Evolutionary conservation across 1,140 invertebrate species (phyloP).

Genomic region (Varroa destructor): DNA sequence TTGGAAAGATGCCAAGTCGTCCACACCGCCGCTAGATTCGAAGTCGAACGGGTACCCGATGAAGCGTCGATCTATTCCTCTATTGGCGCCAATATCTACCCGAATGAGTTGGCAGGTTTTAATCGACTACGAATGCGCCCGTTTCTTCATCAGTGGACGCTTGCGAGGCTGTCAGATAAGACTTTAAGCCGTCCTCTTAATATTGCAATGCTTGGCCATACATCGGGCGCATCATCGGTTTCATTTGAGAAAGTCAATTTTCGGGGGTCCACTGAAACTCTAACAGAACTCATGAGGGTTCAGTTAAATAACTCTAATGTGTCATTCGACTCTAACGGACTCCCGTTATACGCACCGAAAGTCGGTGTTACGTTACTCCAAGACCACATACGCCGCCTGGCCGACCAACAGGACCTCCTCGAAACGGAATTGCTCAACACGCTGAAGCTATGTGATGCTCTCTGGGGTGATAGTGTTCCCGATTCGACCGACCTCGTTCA

Average conservation of each 20-base stretch:
- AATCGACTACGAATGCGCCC: constrained; percentile 10
- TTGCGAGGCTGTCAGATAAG: constrained; percentile 41
- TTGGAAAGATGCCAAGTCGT: background rate
- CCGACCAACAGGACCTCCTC: constrained; percentile 35
- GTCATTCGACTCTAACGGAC: constrained; percentile 35
- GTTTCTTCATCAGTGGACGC: constrained; percentile 41
- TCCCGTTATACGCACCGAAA: constrained; percentile 39
- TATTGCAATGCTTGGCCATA: background rate
- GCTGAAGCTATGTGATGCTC: constrained; percentile 63
- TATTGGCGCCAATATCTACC: background rate
- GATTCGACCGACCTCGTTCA: constrained; percentile 30
- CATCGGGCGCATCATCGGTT: constrained; percentile 7
- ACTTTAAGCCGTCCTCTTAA: constrained; percentile 2
- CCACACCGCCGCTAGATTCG: background rate
- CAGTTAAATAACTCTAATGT: constrained; percentile 38
- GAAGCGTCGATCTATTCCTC: constrained; percentile 1
- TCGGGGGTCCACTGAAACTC: constrained; percentile 29
- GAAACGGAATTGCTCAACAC: constrained; percentile 44
- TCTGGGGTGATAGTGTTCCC: constrained; percentile 54
- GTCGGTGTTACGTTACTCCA: constrained; percentile 39
- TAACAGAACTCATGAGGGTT: constrained; percentile 35
- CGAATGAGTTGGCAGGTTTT: constrained; percentile 9
- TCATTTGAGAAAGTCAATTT: constrained; percentile 28
- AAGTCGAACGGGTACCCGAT: background rate
- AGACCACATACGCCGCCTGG: constrained; percentile 37